Conservation (phyloP, 2,888 invertebrate species). For the Hyppa rectilinea region DNA sequence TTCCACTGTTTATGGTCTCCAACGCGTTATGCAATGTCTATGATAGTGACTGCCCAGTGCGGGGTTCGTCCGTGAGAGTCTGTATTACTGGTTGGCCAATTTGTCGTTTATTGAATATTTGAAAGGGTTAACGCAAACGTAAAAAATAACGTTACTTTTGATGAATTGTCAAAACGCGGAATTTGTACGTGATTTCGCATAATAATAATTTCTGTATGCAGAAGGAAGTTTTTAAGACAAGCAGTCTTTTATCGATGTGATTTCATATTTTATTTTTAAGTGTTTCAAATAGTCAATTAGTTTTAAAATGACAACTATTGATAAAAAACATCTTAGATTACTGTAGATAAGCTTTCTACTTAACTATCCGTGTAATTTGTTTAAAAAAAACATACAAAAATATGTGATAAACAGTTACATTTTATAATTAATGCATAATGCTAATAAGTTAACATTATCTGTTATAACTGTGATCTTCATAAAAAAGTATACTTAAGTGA, state of each 20-base stretch:
- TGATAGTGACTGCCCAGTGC: neutral
- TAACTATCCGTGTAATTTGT: neutral
- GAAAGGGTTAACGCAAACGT: no score
- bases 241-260: no score
- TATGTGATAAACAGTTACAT: constrained; percentile 28
- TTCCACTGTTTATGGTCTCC: neutral
- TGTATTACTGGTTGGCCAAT: constrained; percentile 1
- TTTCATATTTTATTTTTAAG: no score
- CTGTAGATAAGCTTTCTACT: constrained; percentile 14
- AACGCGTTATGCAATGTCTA: neutral
- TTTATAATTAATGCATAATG: constrained; percentile 40
- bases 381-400: neutral
- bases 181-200: no score
- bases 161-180: no score
- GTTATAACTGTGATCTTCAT: constrained; percentile 45
- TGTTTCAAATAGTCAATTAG: no score
- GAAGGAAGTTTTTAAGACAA: no score
- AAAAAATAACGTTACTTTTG: no score
- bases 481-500: constrained; percentile 32
- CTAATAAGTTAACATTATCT: constrained; percentile 38
- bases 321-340: constrained; percentile 11
- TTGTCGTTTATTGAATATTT: no score
- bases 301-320: constrained; percentile 3
- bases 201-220: no score
- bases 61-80: neutral